These are phyloP conservation scores for Thalassoma bifasciatum DNA, from an alignment of 2,113 vertebrate genomes.

Conservation along the genomic window DNA sequence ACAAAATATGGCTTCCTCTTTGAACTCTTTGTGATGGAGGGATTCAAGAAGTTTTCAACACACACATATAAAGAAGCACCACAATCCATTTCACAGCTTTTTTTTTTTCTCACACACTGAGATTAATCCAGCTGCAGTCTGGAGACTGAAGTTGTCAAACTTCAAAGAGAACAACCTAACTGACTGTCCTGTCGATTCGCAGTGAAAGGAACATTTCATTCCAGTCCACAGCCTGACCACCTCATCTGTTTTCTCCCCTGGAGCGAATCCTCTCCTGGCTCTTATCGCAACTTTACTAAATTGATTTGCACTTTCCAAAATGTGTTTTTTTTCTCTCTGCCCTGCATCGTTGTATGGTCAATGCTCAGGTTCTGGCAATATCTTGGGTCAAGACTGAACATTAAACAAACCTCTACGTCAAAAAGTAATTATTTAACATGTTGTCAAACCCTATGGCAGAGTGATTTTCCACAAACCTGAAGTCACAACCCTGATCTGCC, in stretches of 20 bases:
- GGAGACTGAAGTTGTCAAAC: constrained; percentile 26
- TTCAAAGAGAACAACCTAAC: constrained; percentile 49
- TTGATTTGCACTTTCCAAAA: constrained; percentile 30
- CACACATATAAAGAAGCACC: not conserved
- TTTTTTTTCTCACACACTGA: not conserved
- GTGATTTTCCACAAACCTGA: not conserved
- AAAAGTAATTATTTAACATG: not conserved
- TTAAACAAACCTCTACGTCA: not conserved
- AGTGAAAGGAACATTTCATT: constrained; percentile 62
- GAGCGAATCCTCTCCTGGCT: constrained; percentile 29
- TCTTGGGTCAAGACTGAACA: not conserved
- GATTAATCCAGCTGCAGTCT: not conserved
- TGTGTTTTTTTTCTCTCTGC: not conserved
- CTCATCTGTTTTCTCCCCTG: constrained; percentile 29
- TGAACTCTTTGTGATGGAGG: not conserved
- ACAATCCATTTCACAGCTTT: constrained; percentile 24
- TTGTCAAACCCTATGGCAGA: not conserved
- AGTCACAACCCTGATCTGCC: constrained; percentile 14
- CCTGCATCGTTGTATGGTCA: constrained; percentile 8
- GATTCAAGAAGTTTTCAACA: constrained; percentile 10
- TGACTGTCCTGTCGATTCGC: constrained; percentile 39
- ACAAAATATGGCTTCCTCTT: not conserved
- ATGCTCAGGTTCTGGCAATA: not conserved
- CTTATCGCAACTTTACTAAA: constrained; percentile 40
- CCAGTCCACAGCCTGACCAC: constrained; percentile 33